A percentile compares a stretch with the other conserved stretches of the same genome.
Conservation (phyloP, 2,888 invertebrate species). For the Agrilus cyanescens region DNA sequence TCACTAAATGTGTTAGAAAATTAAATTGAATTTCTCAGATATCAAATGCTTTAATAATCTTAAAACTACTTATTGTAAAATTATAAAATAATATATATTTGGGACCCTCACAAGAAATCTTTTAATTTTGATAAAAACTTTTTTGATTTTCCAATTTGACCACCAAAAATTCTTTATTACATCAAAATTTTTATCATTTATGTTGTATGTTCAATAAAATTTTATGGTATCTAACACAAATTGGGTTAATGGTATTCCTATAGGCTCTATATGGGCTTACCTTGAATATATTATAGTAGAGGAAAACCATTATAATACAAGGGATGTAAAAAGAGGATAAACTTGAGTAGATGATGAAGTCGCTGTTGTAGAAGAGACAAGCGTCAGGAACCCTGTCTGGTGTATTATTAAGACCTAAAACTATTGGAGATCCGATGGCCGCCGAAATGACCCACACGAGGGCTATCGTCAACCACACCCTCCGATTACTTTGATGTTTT, state of each 20-base stretch:
- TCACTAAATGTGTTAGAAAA: neutral
- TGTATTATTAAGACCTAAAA: constrained; percentile 90
- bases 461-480: constrained; percentile 89
- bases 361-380: constrained; percentile 95
- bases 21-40: no score
- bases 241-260: no score
- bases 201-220: no score
- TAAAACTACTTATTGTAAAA: no score
- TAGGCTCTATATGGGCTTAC: constrained; percentile 52
- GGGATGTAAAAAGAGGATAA: constrained; percentile 98
- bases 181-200: no score
- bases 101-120: no score
- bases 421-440: constrained; percentile 92
- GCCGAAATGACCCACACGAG: constrained; percentile 93
- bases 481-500: constrained; percentile 90
- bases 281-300: constrained; percentile 96
- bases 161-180: no score
- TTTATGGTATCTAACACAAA: no score
- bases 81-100: no score
- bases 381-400: constrained; percentile 70
- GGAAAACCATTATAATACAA: constrained; percentile 94
- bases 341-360: constrained; percentile 96
- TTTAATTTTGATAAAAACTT: no score
- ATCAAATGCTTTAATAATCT: neutral
- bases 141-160: no score